Conservation (phyloP, 2,888 invertebrate genomes). For the Apamea crenata region DNA sequence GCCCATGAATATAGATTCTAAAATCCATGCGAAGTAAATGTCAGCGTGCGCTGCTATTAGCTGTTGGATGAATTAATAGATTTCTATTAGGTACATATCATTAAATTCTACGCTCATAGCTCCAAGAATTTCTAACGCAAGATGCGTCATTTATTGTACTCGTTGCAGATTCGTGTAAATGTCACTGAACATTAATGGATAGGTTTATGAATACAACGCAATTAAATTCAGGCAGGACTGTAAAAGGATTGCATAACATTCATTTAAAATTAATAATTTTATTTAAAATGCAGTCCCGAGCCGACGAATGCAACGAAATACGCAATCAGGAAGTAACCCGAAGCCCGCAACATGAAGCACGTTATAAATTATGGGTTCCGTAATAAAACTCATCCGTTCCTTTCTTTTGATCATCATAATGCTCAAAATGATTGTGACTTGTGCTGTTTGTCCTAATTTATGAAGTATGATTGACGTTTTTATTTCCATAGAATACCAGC, state of each 20-base stretch:
- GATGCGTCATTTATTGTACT: constrained; percentile 30
- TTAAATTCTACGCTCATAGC: constrained; percentile 53
- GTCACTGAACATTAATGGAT: neutral
- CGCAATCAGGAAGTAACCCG: constrained; percentile 79
- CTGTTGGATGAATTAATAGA: constrained; percentile 39
- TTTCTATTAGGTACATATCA: constrained; percentile 50
- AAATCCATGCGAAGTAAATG: constrained; percentile 39
- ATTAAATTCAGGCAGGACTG: neutral
- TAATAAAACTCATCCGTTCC: constrained; percentile 79
- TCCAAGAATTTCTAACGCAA: constrained; percentile 39
- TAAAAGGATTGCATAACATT: neutral
- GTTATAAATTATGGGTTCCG: constrained; percentile 76
- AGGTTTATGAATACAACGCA: neutral
- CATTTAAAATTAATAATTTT: neutral
- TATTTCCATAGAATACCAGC: constrained; percentile 10
- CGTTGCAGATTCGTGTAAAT: constrained; percentile 21
- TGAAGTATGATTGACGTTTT: constrained; percentile 25
- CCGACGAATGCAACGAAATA: constrained; percentile 59
- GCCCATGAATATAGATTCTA: constrained; percentile 48
- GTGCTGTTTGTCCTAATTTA: constrained; percentile 20
- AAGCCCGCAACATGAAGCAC: constrained; percentile 72
- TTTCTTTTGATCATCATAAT: constrained; percentile 78
- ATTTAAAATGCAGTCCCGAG: constrained; percentile 23
- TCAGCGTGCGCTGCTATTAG: constrained; percentile 30
- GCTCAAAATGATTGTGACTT: constrained; percentile 40